Percentiles rank a stretch among this genome's conserved stretches.
phyloP scores from a whole-genome alignment of 92 coral and sea anemone species.

The Porites cylindrica region DNA sequence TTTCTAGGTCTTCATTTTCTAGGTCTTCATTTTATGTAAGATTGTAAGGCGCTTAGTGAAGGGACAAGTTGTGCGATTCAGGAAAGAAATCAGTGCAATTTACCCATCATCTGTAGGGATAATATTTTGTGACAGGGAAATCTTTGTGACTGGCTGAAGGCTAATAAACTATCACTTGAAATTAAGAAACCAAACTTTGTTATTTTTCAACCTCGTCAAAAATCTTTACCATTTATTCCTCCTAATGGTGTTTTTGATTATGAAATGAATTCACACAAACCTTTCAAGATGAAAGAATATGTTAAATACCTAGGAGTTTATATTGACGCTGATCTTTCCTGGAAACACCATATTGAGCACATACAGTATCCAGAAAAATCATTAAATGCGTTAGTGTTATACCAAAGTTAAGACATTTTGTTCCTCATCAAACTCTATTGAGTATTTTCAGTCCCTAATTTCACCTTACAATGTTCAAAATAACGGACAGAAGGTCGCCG shows the following conservation, averaged over 20 bases:
- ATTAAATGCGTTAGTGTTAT: neutral
- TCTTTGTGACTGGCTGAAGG: neutral
- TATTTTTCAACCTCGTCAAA: too few relatives aligned
- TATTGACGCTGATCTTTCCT: too few relatives aligned
- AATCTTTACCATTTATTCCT: neutral
- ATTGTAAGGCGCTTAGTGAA: neutral
- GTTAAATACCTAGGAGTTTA: too few relatives aligned
- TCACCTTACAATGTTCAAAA: neutral
- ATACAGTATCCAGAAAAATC: neutral
- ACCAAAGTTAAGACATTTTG: neutral
- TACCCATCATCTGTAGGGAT: neutral
- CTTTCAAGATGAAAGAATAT: neutral
- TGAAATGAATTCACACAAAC: neutral
- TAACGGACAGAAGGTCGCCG: too few relatives aligned
- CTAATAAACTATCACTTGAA: too few relatives aligned
- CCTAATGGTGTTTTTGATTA: neutral
- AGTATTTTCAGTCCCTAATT: neutral
- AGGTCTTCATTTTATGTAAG: neutral
- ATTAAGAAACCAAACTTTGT: too few relatives aligned
- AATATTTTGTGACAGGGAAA: neutral
- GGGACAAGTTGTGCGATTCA: neutral
- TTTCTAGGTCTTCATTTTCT: neutral
- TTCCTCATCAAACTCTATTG: too few relatives aligned
- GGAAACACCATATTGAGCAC: neutral
- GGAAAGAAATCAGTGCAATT: neutral